phyloP scores from a whole-genome alignment of 2,113 vertebrate species.

The Laticauda colubrina region DNA sequence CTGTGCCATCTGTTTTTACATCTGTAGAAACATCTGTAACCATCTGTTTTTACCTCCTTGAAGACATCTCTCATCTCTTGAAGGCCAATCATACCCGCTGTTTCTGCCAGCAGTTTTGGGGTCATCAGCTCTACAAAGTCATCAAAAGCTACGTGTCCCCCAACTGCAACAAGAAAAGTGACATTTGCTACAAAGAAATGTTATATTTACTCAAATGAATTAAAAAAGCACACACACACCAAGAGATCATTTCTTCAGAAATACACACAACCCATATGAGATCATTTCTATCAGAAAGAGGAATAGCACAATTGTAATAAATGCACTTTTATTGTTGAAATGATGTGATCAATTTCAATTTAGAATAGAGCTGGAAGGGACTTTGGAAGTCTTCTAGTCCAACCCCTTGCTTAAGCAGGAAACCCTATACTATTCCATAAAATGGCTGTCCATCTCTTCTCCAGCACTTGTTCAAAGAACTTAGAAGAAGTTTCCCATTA shows the following conservation, averaged over 20 bases:
- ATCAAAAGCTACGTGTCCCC: constrained; percentile 83
- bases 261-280: too few relatives aligned
- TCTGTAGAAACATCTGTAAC: too few relatives aligned
- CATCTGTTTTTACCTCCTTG: constrained; percentile 75
- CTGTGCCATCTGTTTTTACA: not conserved
- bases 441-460: too few relatives aligned
- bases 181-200: not conserved
- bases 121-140: constrained; percentile 88
- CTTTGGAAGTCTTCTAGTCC: too few relatives aligned
- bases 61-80: constrained; percentile 85
- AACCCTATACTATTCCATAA: too few relatives aligned
- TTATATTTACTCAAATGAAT: not conserved
- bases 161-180: constrained; percentile 64
- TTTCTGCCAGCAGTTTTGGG: constrained; percentile 84
- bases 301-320: not conserved
- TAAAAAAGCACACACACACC: not conserved
- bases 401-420: too few relatives aligned
- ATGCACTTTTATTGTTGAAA: not conserved
- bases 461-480: not conserved
- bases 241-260: not conserved
- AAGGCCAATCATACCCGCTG: constrained; percentile 84
- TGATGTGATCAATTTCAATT: not conserved
- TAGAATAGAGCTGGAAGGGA: too few relatives aligned
- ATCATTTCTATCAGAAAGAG: not conserved
- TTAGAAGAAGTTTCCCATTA: not conserved